These are phyloP conservation scores for Myioborus miniatus DNA, from an alignment of 2,797 vertebrate species.

Conservation along the genomic window DNA sequence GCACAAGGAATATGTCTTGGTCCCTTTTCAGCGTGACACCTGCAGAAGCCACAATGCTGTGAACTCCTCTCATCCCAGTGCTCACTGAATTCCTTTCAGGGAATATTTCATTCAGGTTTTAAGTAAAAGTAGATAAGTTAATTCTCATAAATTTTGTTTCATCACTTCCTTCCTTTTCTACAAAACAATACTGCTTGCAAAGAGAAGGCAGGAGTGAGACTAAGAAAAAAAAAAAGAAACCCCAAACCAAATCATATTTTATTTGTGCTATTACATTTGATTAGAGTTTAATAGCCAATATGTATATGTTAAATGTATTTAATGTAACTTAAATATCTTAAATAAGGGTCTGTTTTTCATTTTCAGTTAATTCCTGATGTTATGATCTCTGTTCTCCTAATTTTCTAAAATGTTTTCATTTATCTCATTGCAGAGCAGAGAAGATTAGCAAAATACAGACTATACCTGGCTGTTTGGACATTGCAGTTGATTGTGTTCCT, in stretches of 20 bases:
- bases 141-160: not conserved
- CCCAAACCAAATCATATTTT: not conserved
- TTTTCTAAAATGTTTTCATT: constrained; percentile 30
- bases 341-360: not conserved
- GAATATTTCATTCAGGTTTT: not conserved
- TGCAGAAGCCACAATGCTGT: not conserved
- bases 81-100: not conserved
- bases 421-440: constrained; percentile 85
- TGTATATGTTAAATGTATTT: not conserved
- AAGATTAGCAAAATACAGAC: constrained; percentile 95
- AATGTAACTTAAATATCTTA: not conserved
- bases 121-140: not conserved
- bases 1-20: not conserved
- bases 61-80: not conserved
- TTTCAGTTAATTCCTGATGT: not conserved
- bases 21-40: not conserved
- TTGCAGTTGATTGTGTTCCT: constrained; percentile 88
- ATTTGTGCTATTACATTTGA: not conserved
- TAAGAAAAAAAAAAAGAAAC: not conserved
- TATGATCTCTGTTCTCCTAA: not conserved
- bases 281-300: not conserved
- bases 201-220: not conserved
- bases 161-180: not conserved
- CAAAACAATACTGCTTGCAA: not conserved
- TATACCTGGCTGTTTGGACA: constrained; percentile 91